Percentiles rank a stretch among this genome's conserved stretches.
Evolutionary conservation across 2,888 invertebrate genomes (phyloP).

Genomic region (Drosophila macrospina): DNA sequence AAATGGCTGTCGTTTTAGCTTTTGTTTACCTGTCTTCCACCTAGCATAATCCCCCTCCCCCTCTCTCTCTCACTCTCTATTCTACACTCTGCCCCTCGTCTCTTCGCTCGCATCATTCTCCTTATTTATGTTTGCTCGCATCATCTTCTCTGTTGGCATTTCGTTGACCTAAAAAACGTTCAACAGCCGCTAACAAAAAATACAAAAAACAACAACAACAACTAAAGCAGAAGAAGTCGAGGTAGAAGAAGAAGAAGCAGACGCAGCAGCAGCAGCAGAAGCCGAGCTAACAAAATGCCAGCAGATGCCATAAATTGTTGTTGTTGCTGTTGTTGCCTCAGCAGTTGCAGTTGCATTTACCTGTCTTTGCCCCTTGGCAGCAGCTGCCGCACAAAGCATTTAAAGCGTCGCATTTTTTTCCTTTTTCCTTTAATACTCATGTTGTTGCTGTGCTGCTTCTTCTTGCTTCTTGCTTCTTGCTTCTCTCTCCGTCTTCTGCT

Average conservation of each 20-base stretch:
- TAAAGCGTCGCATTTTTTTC: conserved; percentile 45
- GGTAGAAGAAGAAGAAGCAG: no score
- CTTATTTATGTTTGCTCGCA: conserved; percentile 77
- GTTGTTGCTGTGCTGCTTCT: conserved; percentile 3
- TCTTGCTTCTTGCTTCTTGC: not conserved
- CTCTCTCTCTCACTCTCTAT: not conserved
- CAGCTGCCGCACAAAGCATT: conserved; percentile 50
- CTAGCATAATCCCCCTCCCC: conserved; percentile 13
- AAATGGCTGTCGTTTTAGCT: conserved; percentile 59
- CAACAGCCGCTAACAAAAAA: conserved; percentile 66
- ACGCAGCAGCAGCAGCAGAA: conserved; percentile 25
- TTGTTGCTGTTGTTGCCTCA: conserved; percentile 44
- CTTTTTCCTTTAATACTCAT: conserved; percentile 18
- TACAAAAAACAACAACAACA: conserved; percentile 27
- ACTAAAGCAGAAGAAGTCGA: conserved; percentile 27
- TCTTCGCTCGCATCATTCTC: conserved; percentile 61
- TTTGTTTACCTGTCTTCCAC: conserved; percentile 69
- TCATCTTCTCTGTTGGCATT: conserved; percentile 74
- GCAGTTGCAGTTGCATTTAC: conserved; percentile 62
- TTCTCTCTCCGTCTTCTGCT: not conserved
- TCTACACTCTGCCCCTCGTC: conserved; percentile 18
- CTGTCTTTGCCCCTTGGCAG: conserved; percentile 46
- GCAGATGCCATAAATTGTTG: conserved; percentile 68
- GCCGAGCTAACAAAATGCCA: conserved; percentile 64
- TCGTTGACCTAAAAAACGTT: conserved; percentile 80